phyloP scores from a whole-genome alignment of 1,140 invertebrate genomes.

The Drosophila orosa region DNA sequence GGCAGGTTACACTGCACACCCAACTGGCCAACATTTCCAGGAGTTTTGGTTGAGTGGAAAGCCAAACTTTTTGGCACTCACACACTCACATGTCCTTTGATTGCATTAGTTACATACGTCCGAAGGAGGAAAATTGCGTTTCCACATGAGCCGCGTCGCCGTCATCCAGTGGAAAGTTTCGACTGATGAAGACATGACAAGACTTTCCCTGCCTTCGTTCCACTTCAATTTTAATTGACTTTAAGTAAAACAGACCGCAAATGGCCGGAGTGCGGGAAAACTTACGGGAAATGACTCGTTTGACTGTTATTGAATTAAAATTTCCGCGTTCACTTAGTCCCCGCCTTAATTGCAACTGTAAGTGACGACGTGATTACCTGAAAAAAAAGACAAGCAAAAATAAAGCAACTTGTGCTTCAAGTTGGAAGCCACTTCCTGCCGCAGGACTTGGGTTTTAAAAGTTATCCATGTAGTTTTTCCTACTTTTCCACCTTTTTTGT shows the following conservation, averaged over 20 bases:
- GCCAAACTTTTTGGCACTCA: conserved; percentile 35
- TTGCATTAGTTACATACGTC: conserved; percentile 58
- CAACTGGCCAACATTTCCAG: conserved; percentile 3
- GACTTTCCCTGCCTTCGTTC: conserved; percentile 11
- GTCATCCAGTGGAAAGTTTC: conserved; percentile 60
- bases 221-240: conserved; percentile 76
- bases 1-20: conserved; percentile 35
- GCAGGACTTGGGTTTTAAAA: conserved; percentile 47
- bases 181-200: conserved; percentile 48
- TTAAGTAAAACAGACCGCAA: conserved; percentile 71
- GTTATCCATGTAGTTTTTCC: conserved; percentile 52
- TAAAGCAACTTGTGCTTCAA: conserved; percentile 17
- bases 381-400: conserved; percentile 39
- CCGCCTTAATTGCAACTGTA: conserved; percentile 63
- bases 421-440: conserved; percentile 65
- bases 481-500: conserved; percentile 26
- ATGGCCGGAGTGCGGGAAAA: conserved; percentile 29
- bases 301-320: conserved; percentile 81
- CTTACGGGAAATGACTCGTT: conserved; percentile 69
- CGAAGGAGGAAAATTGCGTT: conserved; percentile 29
- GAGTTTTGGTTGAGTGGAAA: conserved; percentile 5
- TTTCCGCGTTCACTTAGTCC: conserved; percentile 50
- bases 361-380: conserved; percentile 74
- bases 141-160: conserved; percentile 31
- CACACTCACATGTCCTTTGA: conserved; percentile 53